A percentile compares a stretch with the other conserved stretches of the same genome.
These are phyloP conservation scores for Luehdorfia chinensis DNA, from an alignment of 1,140 invertebrate genomes.

Conservation along the genomic window DNA sequence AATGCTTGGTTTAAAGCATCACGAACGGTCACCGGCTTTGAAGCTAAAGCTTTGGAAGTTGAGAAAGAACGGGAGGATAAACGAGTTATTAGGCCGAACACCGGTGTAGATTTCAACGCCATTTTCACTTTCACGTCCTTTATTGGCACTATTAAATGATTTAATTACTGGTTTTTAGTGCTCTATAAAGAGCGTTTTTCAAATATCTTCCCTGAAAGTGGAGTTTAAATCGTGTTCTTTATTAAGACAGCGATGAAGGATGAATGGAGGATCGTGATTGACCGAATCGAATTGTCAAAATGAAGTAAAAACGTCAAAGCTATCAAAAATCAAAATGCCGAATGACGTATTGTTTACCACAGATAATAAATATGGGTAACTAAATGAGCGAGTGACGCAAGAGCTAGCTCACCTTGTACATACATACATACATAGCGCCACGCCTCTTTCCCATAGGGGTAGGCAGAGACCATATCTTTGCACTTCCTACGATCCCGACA, in stretches of 20 bases:
- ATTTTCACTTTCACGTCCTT: constrained; percentile 53
- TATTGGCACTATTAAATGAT: too few species aligned
- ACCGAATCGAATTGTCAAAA: constrained; percentile 1
- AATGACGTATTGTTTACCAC: too few species aligned
- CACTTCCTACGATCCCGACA: too few species aligned
- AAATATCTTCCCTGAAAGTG: constrained; percentile 41
- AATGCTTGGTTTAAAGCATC: constrained; percentile 98
- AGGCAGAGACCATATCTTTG: too few species aligned
- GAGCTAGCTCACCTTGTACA: too few species aligned
- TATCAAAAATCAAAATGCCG: too few species aligned
- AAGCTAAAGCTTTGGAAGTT: constrained; percentile 61
- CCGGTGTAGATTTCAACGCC: constrained; percentile 69
- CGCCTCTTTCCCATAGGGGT: too few species aligned
- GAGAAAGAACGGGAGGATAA: constrained; percentile 57
- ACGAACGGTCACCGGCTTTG: constrained; percentile 92
- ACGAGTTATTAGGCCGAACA: constrained; percentile 42
- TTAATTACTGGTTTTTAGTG: constrained; percentile 28
- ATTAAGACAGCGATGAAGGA: constrained; percentile 50
- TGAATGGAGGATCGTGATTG: constrained; percentile 68
- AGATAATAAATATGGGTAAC: too few species aligned
- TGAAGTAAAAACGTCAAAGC: too few species aligned
- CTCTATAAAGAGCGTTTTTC: constrained; percentile 25
- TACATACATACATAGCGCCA: too few species aligned
- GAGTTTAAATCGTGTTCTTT: constrained; percentile 42
- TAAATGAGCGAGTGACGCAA: too few species aligned